phyloP scores from a whole-genome alignment of 2,888 invertebrate species.

The Epistrophe grossulariae region DNA sequence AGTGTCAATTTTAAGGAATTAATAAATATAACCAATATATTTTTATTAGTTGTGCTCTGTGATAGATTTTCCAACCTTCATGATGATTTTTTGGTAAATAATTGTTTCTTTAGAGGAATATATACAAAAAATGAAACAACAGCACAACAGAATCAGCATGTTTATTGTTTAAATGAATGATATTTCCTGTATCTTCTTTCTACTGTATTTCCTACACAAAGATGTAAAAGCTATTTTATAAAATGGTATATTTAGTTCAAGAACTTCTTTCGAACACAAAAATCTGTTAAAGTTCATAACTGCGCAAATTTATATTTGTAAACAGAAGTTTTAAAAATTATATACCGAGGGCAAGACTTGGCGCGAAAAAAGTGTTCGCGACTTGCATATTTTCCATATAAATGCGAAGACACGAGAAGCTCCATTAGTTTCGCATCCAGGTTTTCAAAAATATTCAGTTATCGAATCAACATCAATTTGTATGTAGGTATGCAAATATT shows the following conservation, averaged over 20 bases:
- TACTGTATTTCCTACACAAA: too few relatives aligned
- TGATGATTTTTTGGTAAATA: too few relatives aligned
- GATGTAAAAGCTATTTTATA: too few relatives aligned
- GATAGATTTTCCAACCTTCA: too few relatives aligned
- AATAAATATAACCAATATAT: not conserved
- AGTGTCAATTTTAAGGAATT: not conserved
- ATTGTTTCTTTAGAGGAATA: too few relatives aligned
- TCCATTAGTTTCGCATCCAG: not conserved
- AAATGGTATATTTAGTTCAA: too few relatives aligned
- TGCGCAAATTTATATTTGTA: not conserved
- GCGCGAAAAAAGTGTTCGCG: not conserved
- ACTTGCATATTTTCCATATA: not conserved
- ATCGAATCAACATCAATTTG: constrained; percentile 52
- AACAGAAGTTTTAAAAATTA: not conserved
- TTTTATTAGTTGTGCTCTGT: too few relatives aligned
- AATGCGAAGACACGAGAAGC: not conserved
- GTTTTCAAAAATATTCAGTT: constrained; percentile 10
- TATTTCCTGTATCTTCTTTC: too few relatives aligned
- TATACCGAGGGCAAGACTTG: not conserved
- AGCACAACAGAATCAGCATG: too few relatives aligned
- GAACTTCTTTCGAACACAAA: not conserved
- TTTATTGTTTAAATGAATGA: too few relatives aligned
- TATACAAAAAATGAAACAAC: too few relatives aligned
- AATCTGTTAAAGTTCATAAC: not conserved
- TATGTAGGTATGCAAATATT: constrained; percentile 60